Evolutionary conservation across 2,888 invertebrate species (phyloP).

Genomic region (Cheilosia vernalis): DNA sequence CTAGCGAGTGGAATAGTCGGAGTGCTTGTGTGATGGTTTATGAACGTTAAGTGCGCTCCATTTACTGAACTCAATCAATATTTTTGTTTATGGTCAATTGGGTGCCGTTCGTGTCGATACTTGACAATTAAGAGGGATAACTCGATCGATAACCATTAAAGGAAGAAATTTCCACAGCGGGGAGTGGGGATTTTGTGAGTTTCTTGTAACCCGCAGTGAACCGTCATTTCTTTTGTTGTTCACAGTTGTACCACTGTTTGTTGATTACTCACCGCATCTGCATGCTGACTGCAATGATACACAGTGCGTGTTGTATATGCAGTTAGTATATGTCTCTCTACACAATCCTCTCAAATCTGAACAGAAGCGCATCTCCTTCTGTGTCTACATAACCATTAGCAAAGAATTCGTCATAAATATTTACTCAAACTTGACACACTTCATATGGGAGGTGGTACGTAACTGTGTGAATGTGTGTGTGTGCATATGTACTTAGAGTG

Average conservation of each 20-base stretch:
- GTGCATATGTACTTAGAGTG: slow-evolving; percentile 7
- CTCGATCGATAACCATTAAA: too few species aligned
- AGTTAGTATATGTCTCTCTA: not conserved
- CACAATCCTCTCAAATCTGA: slow-evolving; percentile 25
- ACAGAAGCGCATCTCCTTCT: slow-evolving; percentile 8
- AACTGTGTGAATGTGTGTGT: too few species aligned
- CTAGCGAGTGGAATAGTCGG: not conserved
- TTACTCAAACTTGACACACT: slow-evolving; percentile 66
- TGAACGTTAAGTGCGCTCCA: too few species aligned
- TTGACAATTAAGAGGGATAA: too few species aligned
- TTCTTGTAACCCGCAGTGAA: not conserved
- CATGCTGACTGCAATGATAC: slow-evolving; percentile 22
- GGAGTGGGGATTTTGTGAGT: not conserved
- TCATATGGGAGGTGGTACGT: not conserved
- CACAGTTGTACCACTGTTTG: not conserved
- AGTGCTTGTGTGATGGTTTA: too few species aligned
- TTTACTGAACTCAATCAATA: too few species aligned
- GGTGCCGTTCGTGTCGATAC: too few species aligned
- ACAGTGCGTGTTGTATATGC: not conserved
- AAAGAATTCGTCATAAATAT: slow-evolving; percentile 66
- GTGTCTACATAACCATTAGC: slow-evolving; percentile 7
- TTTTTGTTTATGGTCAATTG: too few species aligned
- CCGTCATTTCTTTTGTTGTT: not conserved
- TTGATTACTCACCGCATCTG: not conserved
- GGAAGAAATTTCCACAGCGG: too few species aligned